Evolutionary conservation across 1,140 invertebrate species (phyloP).

Genomic region (Theocolax elegans): DNA sequence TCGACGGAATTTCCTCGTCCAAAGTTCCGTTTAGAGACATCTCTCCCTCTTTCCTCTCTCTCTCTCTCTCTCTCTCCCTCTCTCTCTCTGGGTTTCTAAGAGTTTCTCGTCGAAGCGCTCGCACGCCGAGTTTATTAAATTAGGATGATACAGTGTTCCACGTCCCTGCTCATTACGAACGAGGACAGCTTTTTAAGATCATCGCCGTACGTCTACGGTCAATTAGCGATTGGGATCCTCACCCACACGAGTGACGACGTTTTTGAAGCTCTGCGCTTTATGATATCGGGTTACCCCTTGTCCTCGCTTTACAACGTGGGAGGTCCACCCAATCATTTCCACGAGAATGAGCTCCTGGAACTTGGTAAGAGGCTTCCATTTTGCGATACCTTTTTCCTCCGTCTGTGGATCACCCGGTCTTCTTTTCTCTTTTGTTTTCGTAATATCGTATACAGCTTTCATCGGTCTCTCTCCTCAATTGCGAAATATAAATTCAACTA

Average conservation of each 20-base stretch:
- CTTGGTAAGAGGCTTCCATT: conserved; percentile 47
- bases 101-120: conserved; percentile 4
- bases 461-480: too few species aligned
- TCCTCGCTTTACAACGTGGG: conserved; percentile 55
- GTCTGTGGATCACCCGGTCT: neutral
- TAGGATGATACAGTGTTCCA: conserved; percentile 56
- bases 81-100: too few species aligned
- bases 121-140: conserved; percentile 50
- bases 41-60: too few species aligned
- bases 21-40: conserved; percentile 17
- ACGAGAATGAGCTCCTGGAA: conserved; percentile 58
- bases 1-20: conserved; percentile 22
- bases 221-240: conserved; percentile 64
- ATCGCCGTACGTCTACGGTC: conserved; percentile 56
- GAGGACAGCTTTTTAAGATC: conserved; percentile 55
- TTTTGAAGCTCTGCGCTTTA: neutral
- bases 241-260: conserved; percentile 44
- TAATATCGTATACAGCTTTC: too few species aligned
- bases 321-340: conserved; percentile 61
- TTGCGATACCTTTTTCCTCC: neutral
- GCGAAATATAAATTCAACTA: too few species aligned
- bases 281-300: conserved; percentile 53
- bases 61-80: neutral
- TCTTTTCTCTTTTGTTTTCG: neutral
- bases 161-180: conserved; percentile 56